phyloP scores from a whole-genome alignment of 2,113 vertebrate genomes.

The Pica pica region DNA sequence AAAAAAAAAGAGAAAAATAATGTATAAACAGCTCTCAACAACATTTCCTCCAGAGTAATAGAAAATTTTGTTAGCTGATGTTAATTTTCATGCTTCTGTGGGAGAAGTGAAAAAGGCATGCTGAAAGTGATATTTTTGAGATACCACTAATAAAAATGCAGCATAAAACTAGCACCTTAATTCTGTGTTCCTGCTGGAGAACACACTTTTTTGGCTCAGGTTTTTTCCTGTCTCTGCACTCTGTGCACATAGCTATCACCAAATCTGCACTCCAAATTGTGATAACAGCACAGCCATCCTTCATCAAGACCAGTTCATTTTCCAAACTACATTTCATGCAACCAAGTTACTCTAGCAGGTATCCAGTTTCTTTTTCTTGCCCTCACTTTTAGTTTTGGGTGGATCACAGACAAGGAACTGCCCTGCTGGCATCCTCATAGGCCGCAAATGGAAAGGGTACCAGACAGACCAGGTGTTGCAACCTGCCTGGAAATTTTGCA shows the following conservation, averaged over 20 bases:
- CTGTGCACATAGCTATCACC: neutral
- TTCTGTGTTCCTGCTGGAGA: neutral
- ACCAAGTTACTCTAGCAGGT: neutral
- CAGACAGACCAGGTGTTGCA: neutral
- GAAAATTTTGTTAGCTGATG: slow-evolving; percentile 32
- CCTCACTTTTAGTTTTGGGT: neutral
- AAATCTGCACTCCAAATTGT: neutral
- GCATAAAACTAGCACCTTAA: slow-evolving; percentile 46
- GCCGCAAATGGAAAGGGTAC: neutral
- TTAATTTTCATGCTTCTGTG: slow-evolving; percentile 55
- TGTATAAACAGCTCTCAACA: neutral
- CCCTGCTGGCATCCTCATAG: neutral
- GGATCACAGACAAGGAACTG: neutral
- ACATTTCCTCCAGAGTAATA: slow-evolving; percentile 38
- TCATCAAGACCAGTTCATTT: neutral
- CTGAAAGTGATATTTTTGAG: slow-evolving; percentile 57
- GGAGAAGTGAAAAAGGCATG: slow-evolving; percentile 58
- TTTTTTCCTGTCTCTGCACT: neutral
- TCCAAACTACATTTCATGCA: neutral
- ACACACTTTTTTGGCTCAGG: neutral
- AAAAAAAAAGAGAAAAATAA: neutral
- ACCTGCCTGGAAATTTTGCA: neutral
- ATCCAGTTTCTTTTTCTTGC: neutral
- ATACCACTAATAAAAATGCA: slow-evolving; percentile 52
- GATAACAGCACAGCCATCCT: neutral